Evolutionary conservation across 2,888 invertebrate species (phyloP).

Genomic region (Noctuana brunneofusca): DNA sequence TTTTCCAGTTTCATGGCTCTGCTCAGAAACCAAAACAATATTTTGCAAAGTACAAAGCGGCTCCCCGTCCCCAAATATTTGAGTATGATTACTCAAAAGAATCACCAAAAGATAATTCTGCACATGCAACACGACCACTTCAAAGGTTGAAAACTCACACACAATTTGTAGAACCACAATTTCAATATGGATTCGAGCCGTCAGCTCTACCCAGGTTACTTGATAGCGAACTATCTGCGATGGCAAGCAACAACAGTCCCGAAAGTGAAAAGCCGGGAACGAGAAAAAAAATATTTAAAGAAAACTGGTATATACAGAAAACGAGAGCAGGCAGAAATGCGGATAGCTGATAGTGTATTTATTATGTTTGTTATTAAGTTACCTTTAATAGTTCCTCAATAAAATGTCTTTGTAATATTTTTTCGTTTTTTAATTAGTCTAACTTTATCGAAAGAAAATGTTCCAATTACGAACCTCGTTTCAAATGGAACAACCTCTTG

Average conservation of each 20-base stretch:
- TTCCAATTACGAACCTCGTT: conserved; percentile 15
- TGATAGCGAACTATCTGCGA: conserved; percentile 71
- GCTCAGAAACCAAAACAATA: conserved; percentile 57
- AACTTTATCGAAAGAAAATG: neutral
- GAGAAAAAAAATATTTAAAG: conserved; percentile 73
- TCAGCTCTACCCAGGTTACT: conserved; percentile 63
- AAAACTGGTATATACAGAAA: conserved; percentile 77
- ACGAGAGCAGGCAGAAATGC: conserved; percentile 66
- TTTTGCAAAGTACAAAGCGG: conserved; percentile 57
- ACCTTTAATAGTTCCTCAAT: conserved; percentile 33
- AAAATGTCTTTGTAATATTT: conserved; percentile 12
- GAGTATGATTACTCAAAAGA: conserved; percentile 64
- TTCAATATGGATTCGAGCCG: conserved; percentile 78
- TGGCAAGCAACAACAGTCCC: conserved; percentile 69
- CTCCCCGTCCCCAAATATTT: conserved; percentile 56
- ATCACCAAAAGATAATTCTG: conserved; percentile 55
- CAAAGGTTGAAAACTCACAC: conserved; percentile 59
- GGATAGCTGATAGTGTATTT: conserved; percentile 69
- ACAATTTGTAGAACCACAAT: conserved; percentile 74
- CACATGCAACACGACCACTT: conserved; percentile 60
- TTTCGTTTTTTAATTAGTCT: neutral
- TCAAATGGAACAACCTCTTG: conserved; percentile 43
- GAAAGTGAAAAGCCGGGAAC: conserved; percentile 69
- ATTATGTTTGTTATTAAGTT: conserved; percentile 50
- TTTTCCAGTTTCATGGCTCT: conserved; percentile 47